phyloP scores from a whole-genome alignment of 2,888 invertebrate species.

The Acleris sparsana region DNA sequence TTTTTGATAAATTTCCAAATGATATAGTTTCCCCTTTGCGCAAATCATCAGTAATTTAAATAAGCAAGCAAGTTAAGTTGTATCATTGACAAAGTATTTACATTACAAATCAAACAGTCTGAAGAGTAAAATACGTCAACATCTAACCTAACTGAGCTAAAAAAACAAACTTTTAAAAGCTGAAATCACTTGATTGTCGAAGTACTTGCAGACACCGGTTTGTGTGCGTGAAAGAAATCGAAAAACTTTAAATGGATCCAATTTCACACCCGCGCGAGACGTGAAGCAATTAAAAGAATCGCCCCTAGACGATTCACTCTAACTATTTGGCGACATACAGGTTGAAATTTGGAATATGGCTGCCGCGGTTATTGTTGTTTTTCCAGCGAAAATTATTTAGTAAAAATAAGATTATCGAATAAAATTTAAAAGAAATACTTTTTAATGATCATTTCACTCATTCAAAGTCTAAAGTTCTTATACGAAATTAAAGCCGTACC shows the following conservation, averaged over 20 bases:
- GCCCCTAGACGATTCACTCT: constrained; percentile 58
- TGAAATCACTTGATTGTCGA: constrained; percentile 18
- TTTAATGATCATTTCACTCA: too few relatives aligned
- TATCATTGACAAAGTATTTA: too few relatives aligned
- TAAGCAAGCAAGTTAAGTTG: too few relatives aligned
- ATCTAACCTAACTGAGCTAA: neutral
- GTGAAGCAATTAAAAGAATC: constrained; percentile 77
- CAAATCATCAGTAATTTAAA: too few relatives aligned
- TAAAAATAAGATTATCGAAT: too few relatives aligned
- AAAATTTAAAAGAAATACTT: too few relatives aligned
- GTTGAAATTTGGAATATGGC: neutral
- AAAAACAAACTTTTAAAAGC: neutral
- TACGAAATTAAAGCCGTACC: too few relatives aligned
- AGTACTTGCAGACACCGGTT: constrained; percentile 40
- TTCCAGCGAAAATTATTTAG: too few relatives aligned
- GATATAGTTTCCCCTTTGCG: too few relatives aligned
- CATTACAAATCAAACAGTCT: too few relatives aligned
- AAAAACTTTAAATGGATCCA: constrained; percentile 78
- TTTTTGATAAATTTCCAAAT: too few relatives aligned
- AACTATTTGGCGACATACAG: constrained; percentile 47
- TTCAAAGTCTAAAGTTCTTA: too few relatives aligned
- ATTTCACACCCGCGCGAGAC: constrained; percentile 61
- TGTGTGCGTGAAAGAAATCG: constrained; percentile 66
- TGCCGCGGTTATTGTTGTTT: neutral
- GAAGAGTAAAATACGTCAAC: neutral